Percentiles rank a stretch among this genome's conserved stretches.
Evolutionary conservation across 2,797 vertebrate genomes (phyloP).

Genomic region (Leptatherina wallacei): DNA sequence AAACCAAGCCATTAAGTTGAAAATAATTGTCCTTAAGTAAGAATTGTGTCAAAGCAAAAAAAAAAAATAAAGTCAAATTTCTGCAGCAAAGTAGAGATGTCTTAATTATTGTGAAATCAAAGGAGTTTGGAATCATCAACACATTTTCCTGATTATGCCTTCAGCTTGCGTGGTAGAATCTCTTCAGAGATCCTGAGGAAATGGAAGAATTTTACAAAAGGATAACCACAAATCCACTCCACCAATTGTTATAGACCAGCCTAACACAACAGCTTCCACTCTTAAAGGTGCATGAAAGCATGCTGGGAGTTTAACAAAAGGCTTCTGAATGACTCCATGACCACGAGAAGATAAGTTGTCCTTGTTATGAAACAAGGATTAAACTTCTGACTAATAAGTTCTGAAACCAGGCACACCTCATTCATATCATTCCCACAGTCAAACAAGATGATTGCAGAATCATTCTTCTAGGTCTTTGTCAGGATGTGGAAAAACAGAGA

Average conservation of each 20-base stretch:
- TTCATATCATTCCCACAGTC: neutral
- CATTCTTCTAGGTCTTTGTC: neutral
- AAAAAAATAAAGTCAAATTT: too few species aligned
- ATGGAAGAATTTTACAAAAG: too few species aligned
- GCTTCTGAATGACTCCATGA: neutral
- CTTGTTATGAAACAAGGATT: neutral
- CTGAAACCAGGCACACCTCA: neutral
- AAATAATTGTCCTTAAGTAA: neutral
- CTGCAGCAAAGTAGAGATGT: too few species aligned
- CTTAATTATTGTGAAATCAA: too few species aligned
- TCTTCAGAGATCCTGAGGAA: too few species aligned
- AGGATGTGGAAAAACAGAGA: neutral
- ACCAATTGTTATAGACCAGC: neutral
- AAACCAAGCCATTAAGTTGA: too few species aligned
- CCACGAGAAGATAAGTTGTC: neutral
- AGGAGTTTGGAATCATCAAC: too few species aligned
- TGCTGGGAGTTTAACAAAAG: neutral
- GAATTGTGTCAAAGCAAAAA: neutral
- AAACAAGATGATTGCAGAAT: neutral
- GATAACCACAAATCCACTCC: neutral
- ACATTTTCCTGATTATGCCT: too few species aligned
- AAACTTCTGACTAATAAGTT: too few species aligned
- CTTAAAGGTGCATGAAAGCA: neutral
- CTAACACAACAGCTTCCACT: neutral
- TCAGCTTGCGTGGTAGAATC: too few species aligned